Evolutionary conservation across 2,888 invertebrate genomes (phyloP), one percentile per base, ranked within the genome.

Genomic region (Schizaphis graminum): DNA sequence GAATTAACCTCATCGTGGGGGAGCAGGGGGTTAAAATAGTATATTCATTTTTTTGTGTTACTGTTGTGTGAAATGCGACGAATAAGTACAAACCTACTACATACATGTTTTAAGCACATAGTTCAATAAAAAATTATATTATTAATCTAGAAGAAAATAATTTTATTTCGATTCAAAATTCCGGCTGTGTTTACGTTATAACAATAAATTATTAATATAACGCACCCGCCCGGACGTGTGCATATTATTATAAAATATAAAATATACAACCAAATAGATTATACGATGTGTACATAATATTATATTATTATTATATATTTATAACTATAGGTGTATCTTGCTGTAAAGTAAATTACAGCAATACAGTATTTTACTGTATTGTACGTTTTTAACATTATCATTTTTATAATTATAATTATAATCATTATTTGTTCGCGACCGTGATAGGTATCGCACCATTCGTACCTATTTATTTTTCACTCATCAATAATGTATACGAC

Each of bases 401-500:
- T 53, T 87, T n/a, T 57, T 44, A 44, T 89, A 57, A 44, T 44
- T 44, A 44, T 2, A 44, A 44, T 44, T 44, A 44, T 44, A 3
- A 44, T 86, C 21, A 35, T 35, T 57, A 57, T 91, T n/a, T 91
- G 8, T 56, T 28, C 53, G 44, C 85, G 47, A 91, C 35, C 35
- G 77, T 35, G 77, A 77, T 77, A 77, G 53, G 53, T 56, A 56
- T 88, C 88, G 26, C 7, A 47, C 44, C 44, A 47, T 47, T 57
- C 87, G 84, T 77, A 56, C 93, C 77, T 77, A 49, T 85, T 57
- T 93, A 93, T 93, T 85, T 77, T 28, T 26, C 28, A 57, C 92
- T 93, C 85, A 90, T 93, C 85, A 93, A 93, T 93, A 93, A 93
- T 93, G 84, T 93, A 93, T 93, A 57, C 44, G 89, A 89, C 67